Evolutionary conservation across 2,888 invertebrate species (phyloP).

Genomic region (Microchrysa polita): DNA sequence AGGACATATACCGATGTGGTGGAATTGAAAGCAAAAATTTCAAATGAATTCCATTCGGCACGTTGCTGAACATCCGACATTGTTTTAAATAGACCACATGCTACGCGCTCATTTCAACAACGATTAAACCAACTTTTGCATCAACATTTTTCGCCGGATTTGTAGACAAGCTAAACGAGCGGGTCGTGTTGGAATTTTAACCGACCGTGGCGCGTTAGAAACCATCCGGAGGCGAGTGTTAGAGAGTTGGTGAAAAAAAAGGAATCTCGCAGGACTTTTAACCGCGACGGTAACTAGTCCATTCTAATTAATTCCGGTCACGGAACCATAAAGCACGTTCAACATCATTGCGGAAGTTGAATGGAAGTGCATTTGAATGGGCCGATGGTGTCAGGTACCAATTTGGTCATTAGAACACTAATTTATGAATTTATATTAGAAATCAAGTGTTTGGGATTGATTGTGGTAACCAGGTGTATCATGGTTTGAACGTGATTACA

Average conservation of each 20-base stretch:
- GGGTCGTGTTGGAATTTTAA: not conserved
- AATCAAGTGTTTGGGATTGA: not conserved
- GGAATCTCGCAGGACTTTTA: constrained; percentile 9
- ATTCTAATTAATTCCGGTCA: constrained; percentile 31
- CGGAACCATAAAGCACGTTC: not conserved
- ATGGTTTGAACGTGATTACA: too few relatives aligned
- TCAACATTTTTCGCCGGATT: not conserved
- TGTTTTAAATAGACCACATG: constrained; percentile 38
- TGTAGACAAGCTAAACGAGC: not conserved
- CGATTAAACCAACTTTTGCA: constrained; percentile 11
- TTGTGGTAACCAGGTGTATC: not conserved
- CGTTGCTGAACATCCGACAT: constrained; percentile 15
- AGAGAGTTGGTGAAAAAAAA: constrained; percentile 10
- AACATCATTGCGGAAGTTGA: constrained; percentile 18
- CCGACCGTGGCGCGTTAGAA: not conserved
- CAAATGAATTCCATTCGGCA: not conserved
- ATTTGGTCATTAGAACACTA: constrained; percentile 11
- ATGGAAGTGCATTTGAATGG: constrained; percentile 8
- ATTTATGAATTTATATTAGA: constrained; percentile 29
- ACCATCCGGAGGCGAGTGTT: not conserved
- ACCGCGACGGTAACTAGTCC: not conserved
- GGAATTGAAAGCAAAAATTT: not conserved
- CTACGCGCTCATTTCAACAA: constrained; percentile 26
- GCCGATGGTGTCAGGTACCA: constrained; percentile 27
- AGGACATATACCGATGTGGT: constrained; percentile 11